A percentile compares a stretch with the other conserved stretches of the same genome.
Conservation (phyloP, 2,797 vertebrate species). For the Menidia menidia region DNA sequence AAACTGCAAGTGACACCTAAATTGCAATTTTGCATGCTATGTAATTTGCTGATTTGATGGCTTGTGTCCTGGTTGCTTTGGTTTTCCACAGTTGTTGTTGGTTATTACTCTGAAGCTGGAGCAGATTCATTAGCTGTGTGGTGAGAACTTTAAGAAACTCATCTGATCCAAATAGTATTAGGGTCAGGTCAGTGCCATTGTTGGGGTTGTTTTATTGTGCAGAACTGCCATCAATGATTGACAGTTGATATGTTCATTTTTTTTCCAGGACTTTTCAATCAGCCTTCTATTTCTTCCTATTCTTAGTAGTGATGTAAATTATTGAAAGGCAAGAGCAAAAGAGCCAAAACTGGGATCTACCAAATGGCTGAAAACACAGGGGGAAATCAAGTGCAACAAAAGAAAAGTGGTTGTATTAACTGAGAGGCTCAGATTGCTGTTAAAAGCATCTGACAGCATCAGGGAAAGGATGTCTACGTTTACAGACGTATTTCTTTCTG, state of each 20-base stretch:
- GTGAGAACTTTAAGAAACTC: background rate
- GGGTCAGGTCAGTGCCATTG: no score
- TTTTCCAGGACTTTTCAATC: background rate
- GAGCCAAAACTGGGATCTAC: background rate
- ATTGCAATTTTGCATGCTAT: background rate
- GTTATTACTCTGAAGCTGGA: background rate
- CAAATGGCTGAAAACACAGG: background rate
- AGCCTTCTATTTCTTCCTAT: background rate
- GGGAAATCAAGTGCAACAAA: background rate
- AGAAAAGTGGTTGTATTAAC: background rate
- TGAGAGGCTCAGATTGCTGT: background rate
- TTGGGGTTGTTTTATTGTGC: no score
- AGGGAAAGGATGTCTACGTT: background rate
- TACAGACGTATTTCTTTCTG: background rate
- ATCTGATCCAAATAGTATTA: background rate
- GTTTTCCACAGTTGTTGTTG: background rate
- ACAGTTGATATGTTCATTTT: background rate
- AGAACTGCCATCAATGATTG: no score
- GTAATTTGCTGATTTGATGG: background rate
- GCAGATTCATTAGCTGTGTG: background rate
- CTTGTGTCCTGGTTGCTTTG: background rate
- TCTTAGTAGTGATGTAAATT: background rate
- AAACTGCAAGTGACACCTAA: constrained; percentile 5
- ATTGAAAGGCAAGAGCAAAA: background rate
- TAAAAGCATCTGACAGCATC: background rate